These are phyloP conservation scores for Drosophila kohkoa DNA, from an alignment of 1,140 invertebrate genomes.

Conservation along the genomic window DNA sequence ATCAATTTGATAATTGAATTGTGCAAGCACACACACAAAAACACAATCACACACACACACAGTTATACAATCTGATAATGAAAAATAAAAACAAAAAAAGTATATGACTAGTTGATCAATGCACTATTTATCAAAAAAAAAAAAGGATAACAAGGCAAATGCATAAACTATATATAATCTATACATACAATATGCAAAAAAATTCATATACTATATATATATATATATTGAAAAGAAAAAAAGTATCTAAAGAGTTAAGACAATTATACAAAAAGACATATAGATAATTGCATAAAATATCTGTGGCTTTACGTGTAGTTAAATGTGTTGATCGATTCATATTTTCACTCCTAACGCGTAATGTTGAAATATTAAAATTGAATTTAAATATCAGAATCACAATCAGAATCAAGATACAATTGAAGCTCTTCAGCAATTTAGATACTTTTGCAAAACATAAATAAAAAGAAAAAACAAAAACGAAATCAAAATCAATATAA, in stretches of 20 bases:
- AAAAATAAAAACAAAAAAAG: conserved; percentile 25
- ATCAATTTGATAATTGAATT: conserved; percentile 44
- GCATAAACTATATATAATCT: conserved; percentile 73
- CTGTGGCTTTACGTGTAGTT: conserved; percentile 71
- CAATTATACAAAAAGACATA: conserved; percentile 63
- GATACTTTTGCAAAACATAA: conserved; percentile 53
- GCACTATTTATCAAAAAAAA: conserved; percentile 64
- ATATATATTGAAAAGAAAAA: conserved; percentile 47
- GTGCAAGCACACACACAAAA: conserved; percentile 53
- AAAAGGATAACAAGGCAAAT: conserved; percentile 61
- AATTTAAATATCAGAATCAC: conserved; percentile 20
- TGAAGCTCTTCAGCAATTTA: conserved; percentile 49
- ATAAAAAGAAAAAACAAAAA: background rate
- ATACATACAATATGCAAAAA: conserved; percentile 59
- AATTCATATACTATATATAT: conserved; percentile 44
- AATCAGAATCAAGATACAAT: conserved; percentile 14
- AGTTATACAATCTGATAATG: conserved; percentile 48
- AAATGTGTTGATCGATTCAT: conserved; percentile 65
- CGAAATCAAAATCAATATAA: conserved; percentile 8
- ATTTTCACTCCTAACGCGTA: conserved; percentile 24
- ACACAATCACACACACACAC: conserved; percentile 46
- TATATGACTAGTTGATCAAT: conserved; percentile 81
- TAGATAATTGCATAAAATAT: conserved; percentile 37
- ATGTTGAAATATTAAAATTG: conserved; percentile 58
- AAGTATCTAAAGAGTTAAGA: conserved; percentile 77